Conservation (phyloP, 2,888 invertebrate species). For the Eucriotettix oculatus region DNA sequence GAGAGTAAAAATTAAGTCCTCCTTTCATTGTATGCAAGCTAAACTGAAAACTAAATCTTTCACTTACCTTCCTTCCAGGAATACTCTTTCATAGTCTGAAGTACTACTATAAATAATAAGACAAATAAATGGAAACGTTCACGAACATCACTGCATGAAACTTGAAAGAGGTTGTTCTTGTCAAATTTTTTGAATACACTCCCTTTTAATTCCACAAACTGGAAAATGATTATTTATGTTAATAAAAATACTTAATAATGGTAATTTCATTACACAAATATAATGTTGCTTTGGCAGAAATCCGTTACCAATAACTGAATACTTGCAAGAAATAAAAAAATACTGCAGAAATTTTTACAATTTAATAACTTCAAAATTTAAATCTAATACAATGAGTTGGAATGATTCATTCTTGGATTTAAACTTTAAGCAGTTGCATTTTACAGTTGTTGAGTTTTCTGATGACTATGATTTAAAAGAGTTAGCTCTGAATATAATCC, state of each 20-base stretch:
- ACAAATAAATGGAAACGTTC: conserved; percentile 90
- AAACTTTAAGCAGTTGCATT: too few species aligned
- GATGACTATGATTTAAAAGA: too few species aligned
- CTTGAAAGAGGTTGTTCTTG: conserved; percentile 93
- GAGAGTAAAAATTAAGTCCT: too few species aligned
- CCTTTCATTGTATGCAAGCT: too few species aligned
- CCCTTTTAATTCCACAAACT: conserved; percentile 99
- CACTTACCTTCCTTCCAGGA: conserved; percentile 63
- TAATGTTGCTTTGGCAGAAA: background rate
- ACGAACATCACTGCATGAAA: conserved; percentile 94
- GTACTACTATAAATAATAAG: conserved; percentile 77
- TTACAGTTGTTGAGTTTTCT: too few species aligned
- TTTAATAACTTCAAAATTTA: too few species aligned
- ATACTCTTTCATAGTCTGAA: conserved; percentile 97
- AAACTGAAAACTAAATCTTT: background rate
- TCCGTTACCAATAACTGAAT: background rate
- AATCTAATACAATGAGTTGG: too few species aligned
- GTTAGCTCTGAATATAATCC: too few species aligned
- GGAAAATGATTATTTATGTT: conserved; percentile 20
- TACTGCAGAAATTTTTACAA: too few species aligned
- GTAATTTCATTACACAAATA: background rate
- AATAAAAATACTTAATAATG: background rate
- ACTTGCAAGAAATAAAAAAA: background rate
- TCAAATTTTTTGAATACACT: conserved; percentile 99
- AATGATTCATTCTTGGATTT: too few species aligned